phyloP scores from a whole-genome alignment of 2,113 vertebrate genomes.

The Turdus rufiventris region DNA sequence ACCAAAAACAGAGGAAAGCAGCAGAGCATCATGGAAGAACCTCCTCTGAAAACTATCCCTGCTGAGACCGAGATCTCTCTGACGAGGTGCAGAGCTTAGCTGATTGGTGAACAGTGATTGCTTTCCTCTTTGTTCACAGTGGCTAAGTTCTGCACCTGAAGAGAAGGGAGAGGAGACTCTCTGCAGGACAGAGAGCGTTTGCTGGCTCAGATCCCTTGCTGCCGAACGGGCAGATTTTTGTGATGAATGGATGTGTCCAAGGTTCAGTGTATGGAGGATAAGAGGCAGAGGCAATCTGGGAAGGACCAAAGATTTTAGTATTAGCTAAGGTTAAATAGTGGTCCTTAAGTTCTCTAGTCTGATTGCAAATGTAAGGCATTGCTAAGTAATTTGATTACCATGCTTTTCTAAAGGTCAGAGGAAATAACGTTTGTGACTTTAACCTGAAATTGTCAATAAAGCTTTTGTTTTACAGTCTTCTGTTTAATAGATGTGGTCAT shows the following conservation, averaged over 20 bases:
- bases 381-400: background rate
- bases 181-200: background rate
- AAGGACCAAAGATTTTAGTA: background rate
- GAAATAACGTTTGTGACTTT: background rate
- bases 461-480: background rate
- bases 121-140: conserved; percentile 99
- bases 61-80: conserved; percentile 80
- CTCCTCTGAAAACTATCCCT: conserved; percentile 22
- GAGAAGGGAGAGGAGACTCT: conserved; percentile 83
- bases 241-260: background rate
- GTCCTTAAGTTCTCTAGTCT: background rate
- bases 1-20: background rate
- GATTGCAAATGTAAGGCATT: background rate
- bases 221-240: background rate
- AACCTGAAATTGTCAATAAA: background rate
- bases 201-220: background rate
- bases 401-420: background rate
- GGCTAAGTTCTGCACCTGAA: conserved; percentile 99
- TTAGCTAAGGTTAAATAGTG: background rate
- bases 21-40: conserved; percentile 35
- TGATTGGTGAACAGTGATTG: conserved; percentile 99
- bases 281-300: background rate
- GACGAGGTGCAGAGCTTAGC: conserved; percentile 98
- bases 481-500: background rate
- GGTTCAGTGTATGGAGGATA: background rate